phyloP scores from a whole-genome alignment of 2,888 invertebrate species.

The Blastobasis adustella region DNA sequence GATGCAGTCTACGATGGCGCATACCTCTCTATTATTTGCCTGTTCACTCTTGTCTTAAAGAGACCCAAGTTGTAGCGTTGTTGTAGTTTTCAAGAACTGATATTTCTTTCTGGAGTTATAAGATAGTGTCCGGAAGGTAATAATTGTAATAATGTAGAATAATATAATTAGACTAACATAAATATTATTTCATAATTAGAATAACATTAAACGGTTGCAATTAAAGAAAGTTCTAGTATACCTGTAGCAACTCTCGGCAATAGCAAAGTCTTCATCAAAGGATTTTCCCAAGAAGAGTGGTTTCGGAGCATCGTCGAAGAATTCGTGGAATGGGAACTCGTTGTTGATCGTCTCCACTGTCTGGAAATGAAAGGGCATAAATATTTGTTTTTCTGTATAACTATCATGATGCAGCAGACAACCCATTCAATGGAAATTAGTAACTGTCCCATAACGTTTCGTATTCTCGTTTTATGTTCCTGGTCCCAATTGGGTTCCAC shows the following conservation, averaged over 20 bases:
- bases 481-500: background rate
- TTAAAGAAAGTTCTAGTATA: slow-evolving; percentile 22
- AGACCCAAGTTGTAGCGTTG: no score
- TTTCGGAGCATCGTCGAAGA: slow-evolving; percentile 94
- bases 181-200: no score
- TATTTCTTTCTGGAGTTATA: no score
- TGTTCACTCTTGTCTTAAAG: no score
- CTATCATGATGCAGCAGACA: background rate
- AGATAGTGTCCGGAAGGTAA: no score
- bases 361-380: slow-evolving; percentile 13
- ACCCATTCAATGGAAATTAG: background rate
- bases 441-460: background rate
- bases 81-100: no score
- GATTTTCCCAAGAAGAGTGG: slow-evolving; percentile 89
- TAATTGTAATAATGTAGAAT: no score
- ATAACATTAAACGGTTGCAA: no score
- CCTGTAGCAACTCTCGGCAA: slow-evolving; percentile 94
- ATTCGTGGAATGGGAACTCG: slow-evolving; percentile 95
- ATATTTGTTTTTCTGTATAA: background rate
- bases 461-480: background rate
- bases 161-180: no score
- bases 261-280: slow-evolving; percentile 88
- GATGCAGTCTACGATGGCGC: no score
- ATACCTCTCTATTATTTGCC: no score
- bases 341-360: slow-evolving; percentile 76